phyloP scores from a whole-genome alignment of 2,113 vertebrate genomes.

The Perognathus longimembris region DNA sequence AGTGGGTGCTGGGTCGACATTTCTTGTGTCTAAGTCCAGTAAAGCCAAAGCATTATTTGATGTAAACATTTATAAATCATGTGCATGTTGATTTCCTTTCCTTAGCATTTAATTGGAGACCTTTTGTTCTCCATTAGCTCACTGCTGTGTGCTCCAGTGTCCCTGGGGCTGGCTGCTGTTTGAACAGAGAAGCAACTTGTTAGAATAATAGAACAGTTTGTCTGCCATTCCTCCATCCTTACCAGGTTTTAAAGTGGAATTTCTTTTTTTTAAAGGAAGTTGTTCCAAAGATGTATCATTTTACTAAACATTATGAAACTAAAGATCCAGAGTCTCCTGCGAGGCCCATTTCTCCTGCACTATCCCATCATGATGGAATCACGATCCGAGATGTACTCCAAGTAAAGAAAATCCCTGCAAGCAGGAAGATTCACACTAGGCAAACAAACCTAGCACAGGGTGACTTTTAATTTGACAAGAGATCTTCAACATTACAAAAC shows the following conservation, averaged over 20 bases:
- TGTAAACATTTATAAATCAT: slow-evolving; percentile 58
- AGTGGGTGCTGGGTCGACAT: background rate
- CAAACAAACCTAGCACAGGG: slow-evolving; percentile 52
- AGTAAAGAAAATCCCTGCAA: slow-evolving; percentile 48
- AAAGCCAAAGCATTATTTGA: slow-evolving; percentile 58
- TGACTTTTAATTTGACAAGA: slow-evolving; percentile 63
- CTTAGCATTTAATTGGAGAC: slow-evolving; percentile 58
- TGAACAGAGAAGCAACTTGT: slow-evolving; percentile 63
- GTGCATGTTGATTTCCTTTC: slow-evolving; percentile 54
- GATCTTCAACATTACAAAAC: slow-evolving; percentile 40
- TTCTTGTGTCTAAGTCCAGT: background rate
- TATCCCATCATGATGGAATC: background rate
- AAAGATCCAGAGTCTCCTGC: background rate
- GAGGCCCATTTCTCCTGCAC: background rate
- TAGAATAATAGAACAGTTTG: slow-evolving; percentile 40
- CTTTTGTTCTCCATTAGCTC: slow-evolving; percentile 30
- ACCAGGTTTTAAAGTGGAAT: background rate
- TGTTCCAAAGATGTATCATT: slow-evolving; percentile 16
- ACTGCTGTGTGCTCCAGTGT: slow-evolving; percentile 34
- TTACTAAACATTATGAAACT: slow-evolving; percentile 47
- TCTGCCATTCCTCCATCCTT: slow-evolving; percentile 33
- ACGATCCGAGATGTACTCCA: slow-evolving; percentile 41
- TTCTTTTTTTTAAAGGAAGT: background rate
- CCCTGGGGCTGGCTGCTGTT: slow-evolving; percentile 53
- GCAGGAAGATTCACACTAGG: slow-evolving; percentile 30